Evolutionary conservation across 2,113 vertebrate species (phyloP), one percentile per base, ranked within the genome.

Genomic region (Ictidomys tridecemlineatus): DNA sequence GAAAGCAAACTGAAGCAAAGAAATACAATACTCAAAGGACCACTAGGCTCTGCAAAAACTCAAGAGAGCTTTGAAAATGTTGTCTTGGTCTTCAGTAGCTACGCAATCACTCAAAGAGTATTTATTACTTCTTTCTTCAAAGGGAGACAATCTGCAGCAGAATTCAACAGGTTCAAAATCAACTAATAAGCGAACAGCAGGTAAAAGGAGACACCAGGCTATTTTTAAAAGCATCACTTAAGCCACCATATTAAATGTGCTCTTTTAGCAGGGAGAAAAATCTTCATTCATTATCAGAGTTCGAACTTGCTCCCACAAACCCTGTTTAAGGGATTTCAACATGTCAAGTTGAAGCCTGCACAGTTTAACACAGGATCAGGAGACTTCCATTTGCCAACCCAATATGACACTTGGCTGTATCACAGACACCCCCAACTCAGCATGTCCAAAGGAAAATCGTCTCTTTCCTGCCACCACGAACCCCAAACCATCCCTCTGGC

Each of bases 1-100:
- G 78, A 94, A 96, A 97, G 93, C 96, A 97, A 94, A 97, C 92
- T 51, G 51, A 94, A 96, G 89, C 84, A 92, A 92, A 72, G 37
- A 84, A 93, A 94, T 92, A 67, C 80, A 87, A 89, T 86, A 80
- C 79, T 90, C 20, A 1, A 42, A 34, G 85, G 83, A 34, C 76
- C 30, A 48, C 86, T 70, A 69, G 76, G 80, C 90, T 96, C 51
- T 42, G 72, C 77, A 80, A 73, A 87, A 90, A 85, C 82, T 94
- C 87, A 72, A 83, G 92, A 93, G 84, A 61, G 90, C 72, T 97
- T 93, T 94, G 93, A 95, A 97, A 97, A 91, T 28, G 63, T 86
- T 87, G 51, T 86, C 85, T 95, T 87, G 65, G 56, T 94, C 97
- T 95, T 96, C 95, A 96, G 84, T 7, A 91, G 78, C 85, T 89